Percentiles rank a stretch among this genome's conserved stretches.
Conservation (phyloP, 1,140 invertebrate species). For the Hylaeus anthracinus region DNA sequence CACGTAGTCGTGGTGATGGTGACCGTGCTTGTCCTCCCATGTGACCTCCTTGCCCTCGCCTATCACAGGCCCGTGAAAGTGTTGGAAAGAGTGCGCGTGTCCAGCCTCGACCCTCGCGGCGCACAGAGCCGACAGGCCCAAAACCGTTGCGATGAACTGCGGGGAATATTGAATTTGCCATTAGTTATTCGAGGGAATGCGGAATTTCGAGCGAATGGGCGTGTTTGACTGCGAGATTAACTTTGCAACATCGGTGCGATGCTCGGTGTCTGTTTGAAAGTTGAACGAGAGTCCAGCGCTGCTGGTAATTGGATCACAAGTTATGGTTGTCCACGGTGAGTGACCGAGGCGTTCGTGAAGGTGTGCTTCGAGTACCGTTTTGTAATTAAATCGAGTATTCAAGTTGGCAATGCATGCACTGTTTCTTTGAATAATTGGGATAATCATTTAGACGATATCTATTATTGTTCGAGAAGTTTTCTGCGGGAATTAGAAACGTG, state of each 20-base stretch:
- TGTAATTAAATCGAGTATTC: no score
- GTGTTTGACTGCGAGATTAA: background rate
- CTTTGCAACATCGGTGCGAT: background rate
- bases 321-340: no score
- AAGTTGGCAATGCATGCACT: no score
- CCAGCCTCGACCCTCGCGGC: conserved; percentile 26
- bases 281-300: no score
- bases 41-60: conserved; percentile 71
- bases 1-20: conserved; percentile 74
- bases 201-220: background rate
- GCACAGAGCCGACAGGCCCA: conserved; percentile 20
- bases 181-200: background rate
- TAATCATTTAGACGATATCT: no score
- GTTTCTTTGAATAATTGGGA: no score
- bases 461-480: background rate
- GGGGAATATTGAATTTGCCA: background rate
- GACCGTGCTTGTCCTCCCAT: conserved; percentile 75
- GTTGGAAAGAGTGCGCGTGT: conserved; percentile 77
- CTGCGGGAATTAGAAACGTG: background rate
- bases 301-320: no score
- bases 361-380: no score
- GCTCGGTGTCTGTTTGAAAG: background rate
- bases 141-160: conserved; percentile 28
- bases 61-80: conserved; percentile 77
- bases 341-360: no score